These are phyloP conservation scores for Trichosurus vulpecula DNA, from an alignment of 2,797 vertebrate species.

Conservation along the genomic window DNA sequence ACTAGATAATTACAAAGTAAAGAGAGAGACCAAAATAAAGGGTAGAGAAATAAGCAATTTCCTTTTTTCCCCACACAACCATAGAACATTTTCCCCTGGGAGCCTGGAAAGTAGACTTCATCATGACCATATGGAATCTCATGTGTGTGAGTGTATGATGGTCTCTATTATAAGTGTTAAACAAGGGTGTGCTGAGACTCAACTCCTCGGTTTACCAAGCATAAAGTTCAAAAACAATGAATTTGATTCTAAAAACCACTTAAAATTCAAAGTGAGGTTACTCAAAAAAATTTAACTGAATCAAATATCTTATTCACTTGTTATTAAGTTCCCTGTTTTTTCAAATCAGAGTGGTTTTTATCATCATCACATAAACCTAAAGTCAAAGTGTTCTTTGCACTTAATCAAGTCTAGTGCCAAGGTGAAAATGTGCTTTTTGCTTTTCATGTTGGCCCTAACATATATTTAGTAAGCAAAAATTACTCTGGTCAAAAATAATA, in stretches of 20 bases:
- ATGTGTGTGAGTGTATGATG: not conserved
- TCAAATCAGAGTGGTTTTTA: conserved; percentile 15
- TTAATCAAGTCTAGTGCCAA: not conserved
- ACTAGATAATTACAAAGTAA: conserved; percentile 29
- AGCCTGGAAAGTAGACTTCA: not conserved
- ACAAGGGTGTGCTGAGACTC: conserved; percentile 31
- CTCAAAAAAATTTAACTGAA: conserved; percentile 8
- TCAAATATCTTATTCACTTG: conserved; percentile 38
- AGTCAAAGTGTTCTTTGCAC: not conserved
- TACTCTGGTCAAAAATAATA: conserved; percentile 48
- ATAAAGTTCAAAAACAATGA: not conserved
- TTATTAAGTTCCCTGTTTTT: conserved; percentile 32
- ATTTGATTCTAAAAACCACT: conserved; percentile 2
- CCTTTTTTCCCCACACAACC: conserved; percentile 21
- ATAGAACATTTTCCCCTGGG: not conserved
- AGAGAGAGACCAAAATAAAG: conserved; percentile 17
- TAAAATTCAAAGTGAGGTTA: conserved; percentile 36
- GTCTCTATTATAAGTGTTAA: conserved; percentile 1
- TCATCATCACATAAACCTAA: not conserved
- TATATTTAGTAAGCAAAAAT: not conserved
- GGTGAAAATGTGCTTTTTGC: not conserved
- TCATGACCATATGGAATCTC: not conserved
- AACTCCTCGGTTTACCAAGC: not conserved
- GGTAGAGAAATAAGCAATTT: conserved; percentile 41
- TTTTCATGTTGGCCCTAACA: conserved; percentile 30